These are phyloP conservation scores for Hermatobates lingyangjiaoensis DNA, from an alignment of 1,140 invertebrate species.

Conservation along the genomic window DNA sequence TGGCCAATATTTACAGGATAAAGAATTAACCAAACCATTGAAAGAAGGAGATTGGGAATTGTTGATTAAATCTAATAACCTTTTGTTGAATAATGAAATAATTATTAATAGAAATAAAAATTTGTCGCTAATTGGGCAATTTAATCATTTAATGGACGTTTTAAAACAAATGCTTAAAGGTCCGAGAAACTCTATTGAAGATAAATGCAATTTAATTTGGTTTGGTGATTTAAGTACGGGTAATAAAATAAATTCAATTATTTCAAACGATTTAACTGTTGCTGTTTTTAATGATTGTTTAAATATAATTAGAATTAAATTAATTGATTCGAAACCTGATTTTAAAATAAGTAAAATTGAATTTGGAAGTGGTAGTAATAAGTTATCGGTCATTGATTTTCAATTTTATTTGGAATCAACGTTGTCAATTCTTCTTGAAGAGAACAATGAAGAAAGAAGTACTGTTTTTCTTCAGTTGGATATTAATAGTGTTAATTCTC, in stretches of 20 bases:
- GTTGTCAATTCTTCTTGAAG: constrained; percentile 51
- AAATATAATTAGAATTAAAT: background rate
- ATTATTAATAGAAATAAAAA: constrained; percentile 56
- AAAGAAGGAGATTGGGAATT: constrained; percentile 54
- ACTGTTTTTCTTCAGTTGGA: constrained; percentile 46
- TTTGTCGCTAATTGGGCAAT: constrained; percentile 65
- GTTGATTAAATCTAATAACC: constrained; percentile 51
- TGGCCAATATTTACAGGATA: constrained; percentile 66
- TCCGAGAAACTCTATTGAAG: constrained; percentile 26
- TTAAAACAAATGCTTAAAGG: constrained; percentile 50
- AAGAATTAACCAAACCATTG: constrained; percentile 40
- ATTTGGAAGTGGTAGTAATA: background rate
- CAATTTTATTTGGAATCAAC: constrained; percentile 67
- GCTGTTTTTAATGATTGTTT: background rate
- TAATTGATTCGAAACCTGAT: background rate
- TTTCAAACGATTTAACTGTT: background rate
- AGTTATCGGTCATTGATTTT: constrained; percentile 32
- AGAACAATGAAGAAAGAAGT: constrained; percentile 28
- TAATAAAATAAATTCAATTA: background rate
- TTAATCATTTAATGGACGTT: constrained; percentile 44
- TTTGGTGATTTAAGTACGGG: constrained; percentile 3
- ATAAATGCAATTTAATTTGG: constrained; percentile 5
- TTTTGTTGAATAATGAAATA: constrained; percentile 42
- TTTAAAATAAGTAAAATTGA: background rate
- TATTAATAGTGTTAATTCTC: constrained; percentile 23